Evolutionary conservation across 2,113 vertebrate genomes (phyloP).

Genomic region (Cyprinodon brontotheroides): DNA sequence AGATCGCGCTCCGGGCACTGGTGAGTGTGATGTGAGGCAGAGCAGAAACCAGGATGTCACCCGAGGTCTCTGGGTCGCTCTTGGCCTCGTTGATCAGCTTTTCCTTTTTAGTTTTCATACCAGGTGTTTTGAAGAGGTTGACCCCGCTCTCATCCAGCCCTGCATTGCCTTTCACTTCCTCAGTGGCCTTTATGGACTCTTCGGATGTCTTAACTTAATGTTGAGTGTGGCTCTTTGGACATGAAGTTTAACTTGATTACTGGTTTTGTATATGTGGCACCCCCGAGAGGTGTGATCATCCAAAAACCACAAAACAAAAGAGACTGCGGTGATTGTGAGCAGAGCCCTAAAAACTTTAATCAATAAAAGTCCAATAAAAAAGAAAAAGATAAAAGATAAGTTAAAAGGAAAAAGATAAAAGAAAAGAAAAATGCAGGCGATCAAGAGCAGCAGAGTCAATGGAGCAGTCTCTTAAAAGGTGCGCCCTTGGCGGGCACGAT

Average conservation of each 20-base stretch:
- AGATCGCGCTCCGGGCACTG: not conserved
- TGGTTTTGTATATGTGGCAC: not conserved
- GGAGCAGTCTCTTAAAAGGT: too few relatives aligned
- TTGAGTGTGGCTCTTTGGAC: constrained; percentile 24
- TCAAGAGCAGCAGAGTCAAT: too few relatives aligned
- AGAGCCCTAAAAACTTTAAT: too few relatives aligned
- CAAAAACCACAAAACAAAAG: too few relatives aligned
- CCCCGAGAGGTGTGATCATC: too few relatives aligned
- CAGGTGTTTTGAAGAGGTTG: constrained; percentile 35
- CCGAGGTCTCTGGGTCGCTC: not conserved
- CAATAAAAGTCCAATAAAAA: too few relatives aligned
- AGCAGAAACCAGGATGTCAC: not conserved
- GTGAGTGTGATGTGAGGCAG: constrained; percentile 5
- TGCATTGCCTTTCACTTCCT: constrained; percentile 27
- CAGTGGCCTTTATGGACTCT: constrained; percentile 12
- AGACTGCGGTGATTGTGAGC: too few relatives aligned
- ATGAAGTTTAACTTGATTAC: constrained; percentile 17
- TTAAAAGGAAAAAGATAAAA: too few relatives aligned
- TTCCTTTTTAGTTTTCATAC: constrained; percentile 1
- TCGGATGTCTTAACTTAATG: constrained; percentile 21
- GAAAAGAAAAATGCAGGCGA: too few relatives aligned
- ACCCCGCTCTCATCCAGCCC: constrained; percentile 3
- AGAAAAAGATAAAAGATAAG: too few relatives aligned
- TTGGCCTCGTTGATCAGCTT: not conserved
- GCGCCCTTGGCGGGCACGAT: too few relatives aligned